These are phyloP conservation scores for Alligator sinensis DNA, from an alignment of 2,113 vertebrate genomes.

Conservation along the genomic window DNA sequence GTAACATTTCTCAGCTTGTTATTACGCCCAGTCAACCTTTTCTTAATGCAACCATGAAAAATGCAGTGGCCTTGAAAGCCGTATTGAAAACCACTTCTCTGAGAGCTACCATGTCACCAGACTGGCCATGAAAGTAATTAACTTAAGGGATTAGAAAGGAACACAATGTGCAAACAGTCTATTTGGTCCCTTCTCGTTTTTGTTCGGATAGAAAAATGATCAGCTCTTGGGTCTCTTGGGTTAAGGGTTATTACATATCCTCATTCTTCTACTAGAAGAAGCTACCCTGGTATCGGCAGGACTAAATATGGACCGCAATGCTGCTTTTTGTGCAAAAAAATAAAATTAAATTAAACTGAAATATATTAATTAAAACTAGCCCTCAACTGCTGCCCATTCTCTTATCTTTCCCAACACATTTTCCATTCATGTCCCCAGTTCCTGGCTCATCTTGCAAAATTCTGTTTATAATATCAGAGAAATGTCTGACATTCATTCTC, in stretches of 20 bases:
- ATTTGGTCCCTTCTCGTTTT: not conserved
- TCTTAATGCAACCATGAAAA: not conserved
- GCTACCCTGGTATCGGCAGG: not conserved
- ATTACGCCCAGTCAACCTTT: not conserved
- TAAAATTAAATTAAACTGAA: not conserved
- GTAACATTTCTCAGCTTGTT: conserved; percentile 1
- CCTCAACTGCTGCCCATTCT: not conserved
- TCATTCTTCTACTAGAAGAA: not conserved
- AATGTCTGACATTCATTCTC: not conserved
- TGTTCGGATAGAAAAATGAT: not conserved
- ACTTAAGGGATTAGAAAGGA: conserved; percentile 13
- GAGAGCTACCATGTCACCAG: not conserved
- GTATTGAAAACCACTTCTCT: not conserved
- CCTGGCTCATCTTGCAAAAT: not conserved
- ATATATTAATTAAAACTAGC: conserved; percentile 35
- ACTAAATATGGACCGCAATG: not conserved
- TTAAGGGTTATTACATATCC: not conserved
- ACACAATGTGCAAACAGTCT: not conserved
- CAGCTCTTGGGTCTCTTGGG: not conserved
- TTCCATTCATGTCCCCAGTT: not conserved
- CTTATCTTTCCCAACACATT: not conserved
- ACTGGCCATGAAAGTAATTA: conserved; percentile 32
- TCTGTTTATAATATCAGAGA: not conserved
- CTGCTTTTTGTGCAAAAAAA: not conserved
- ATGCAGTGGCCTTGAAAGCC: not conserved